Evolutionary conservation across 2,113 vertebrate species (phyloP).

Genomic region (Leucosticte australis): DNA sequence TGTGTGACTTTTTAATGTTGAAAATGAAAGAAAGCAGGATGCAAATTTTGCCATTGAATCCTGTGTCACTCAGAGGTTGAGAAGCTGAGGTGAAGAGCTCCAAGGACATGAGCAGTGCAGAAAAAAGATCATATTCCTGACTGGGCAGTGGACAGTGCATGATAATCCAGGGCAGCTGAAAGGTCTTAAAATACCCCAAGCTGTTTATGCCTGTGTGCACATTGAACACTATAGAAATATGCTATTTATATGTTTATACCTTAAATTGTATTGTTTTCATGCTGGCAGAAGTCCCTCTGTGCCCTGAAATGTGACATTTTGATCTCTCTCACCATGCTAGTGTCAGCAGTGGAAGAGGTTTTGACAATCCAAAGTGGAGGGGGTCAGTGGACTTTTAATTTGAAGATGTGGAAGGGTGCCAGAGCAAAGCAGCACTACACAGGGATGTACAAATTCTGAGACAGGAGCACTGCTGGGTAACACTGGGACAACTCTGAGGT

Average conservation of each 20-base stretch:
- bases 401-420: neutral
- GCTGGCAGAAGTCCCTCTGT: neutral
- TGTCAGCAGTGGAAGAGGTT: neutral
- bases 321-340: neutral
- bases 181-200: neutral
- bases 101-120: neutral
- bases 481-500: neutral
- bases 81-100: neutral
- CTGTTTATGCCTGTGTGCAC: neutral
- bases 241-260: neutral
- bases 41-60: neutral
- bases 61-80: neutral
- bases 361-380: neutral
- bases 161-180: neutral
- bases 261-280: neutral
- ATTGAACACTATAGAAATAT: neutral
- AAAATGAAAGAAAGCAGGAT: neutral
- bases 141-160: neutral
- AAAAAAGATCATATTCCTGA: neutral
- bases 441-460: neutral
- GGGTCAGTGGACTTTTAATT: neutral
- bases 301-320: neutral
- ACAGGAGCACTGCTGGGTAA: neutral
- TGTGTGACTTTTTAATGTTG: neutral
- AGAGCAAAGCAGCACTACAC: rapidly evolving